These are phyloP conservation scores for Heteronetta atricapilla DNA, from an alignment of 2,113 vertebrate species.

Conservation along the genomic window DNA sequence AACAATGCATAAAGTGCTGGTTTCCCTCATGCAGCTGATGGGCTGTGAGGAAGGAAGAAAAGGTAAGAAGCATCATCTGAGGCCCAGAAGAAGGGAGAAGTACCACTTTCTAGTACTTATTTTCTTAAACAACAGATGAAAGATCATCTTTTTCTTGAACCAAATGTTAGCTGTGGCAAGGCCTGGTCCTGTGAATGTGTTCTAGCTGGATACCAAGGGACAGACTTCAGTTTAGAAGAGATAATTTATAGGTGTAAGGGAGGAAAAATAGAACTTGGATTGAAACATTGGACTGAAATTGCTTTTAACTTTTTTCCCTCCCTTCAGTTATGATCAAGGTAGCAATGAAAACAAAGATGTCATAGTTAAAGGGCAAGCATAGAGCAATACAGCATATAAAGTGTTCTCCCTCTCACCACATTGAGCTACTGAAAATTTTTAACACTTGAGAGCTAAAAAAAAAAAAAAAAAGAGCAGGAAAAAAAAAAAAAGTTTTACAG, in stretches of 20 bases:
- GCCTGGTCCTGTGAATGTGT: not conserved
- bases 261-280: not conserved
- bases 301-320: not conserved
- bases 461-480: not conserved
- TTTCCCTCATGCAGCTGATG: slow-evolving; percentile 5
- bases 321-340: not conserved
- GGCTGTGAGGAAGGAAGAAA: not conserved
- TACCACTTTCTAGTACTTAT: not conserved
- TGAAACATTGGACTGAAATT: not conserved
- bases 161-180: not conserved
- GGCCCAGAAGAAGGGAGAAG: not conserved
- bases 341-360: not conserved
- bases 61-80: not conserved
- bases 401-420: not conserved
- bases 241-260: not conserved
- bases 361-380: not conserved
- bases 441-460: not conserved
- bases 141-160: accelerated
- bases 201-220: not conserved
- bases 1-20: slow-evolving; percentile 14
- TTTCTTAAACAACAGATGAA: not conserved
- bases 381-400: not conserved
- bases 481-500: not conserved
- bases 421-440: not conserved
- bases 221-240: not conserved